These are phyloP conservation scores for Pocillopora grandis DNA, from an alignment of 92 coral and sea anemone species.

Conservation along the genomic window DNA sequence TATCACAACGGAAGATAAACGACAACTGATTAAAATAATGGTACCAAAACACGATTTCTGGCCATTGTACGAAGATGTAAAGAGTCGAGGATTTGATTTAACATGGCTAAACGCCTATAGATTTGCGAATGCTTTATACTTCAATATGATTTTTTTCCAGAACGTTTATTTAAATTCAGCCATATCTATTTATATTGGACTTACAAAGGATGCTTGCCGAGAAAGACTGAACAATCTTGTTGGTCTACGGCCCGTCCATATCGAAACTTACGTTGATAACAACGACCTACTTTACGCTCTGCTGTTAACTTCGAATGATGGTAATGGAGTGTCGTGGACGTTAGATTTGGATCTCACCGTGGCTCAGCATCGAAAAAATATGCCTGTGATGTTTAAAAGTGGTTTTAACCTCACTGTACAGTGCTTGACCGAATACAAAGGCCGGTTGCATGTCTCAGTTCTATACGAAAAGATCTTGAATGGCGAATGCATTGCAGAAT, in stretches of 20 bases:
- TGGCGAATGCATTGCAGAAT: conserved; percentile 42
- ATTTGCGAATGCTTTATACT: conserved; percentile 13
- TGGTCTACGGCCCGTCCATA: conserved; percentile 31
- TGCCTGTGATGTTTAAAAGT: conserved; percentile 27
- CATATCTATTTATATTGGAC: conserved; percentile 7
- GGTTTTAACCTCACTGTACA: conserved; percentile 35
- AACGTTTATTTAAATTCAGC: background rate
- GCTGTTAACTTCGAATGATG: background rate
- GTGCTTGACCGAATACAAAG: conserved; percentile 42
- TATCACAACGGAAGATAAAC: conserved; percentile 12
- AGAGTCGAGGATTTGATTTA: conserved; percentile 22
- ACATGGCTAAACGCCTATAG: conserved; percentile 29
- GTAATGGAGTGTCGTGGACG: conserved; percentile 13
- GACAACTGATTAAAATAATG: conserved; percentile 21
- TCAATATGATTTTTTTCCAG: conserved; percentile 31
- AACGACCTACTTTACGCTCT: conserved; percentile 31
- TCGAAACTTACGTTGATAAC: conserved; percentile 41
- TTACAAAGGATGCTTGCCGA: conserved; percentile 30
- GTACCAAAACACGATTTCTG: conserved; percentile 20
- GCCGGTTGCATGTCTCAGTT: conserved; percentile 42
- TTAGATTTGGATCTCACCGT: conserved; percentile 33
- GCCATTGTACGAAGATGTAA: conserved; percentile 9
- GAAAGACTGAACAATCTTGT: conserved; percentile 6
- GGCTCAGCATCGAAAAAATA: conserved; percentile 38
- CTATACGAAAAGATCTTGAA: conserved; percentile 23